phyloP scores from a whole-genome alignment of 2,113 vertebrate species.

The Nycticorax nycticorax region DNA sequence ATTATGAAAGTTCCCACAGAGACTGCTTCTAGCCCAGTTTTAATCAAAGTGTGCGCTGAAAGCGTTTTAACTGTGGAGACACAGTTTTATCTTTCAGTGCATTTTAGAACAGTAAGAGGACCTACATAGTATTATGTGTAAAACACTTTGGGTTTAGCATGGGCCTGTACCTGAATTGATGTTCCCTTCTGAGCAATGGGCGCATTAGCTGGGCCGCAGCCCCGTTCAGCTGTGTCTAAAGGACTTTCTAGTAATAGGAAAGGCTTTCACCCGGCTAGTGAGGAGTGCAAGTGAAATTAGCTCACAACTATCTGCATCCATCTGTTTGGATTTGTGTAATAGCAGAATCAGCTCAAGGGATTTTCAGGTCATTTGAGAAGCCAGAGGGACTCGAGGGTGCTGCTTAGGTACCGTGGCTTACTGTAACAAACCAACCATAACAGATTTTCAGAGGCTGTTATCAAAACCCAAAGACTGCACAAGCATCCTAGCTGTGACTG shows the following conservation, averaged over 20 bases:
- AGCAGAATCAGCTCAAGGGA: not conserved
- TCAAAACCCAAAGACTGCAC: not conserved
- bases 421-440: not conserved
- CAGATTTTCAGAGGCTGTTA: not conserved
- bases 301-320: not conserved
- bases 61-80: not conserved
- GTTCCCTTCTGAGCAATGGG: not conserved
- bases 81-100: not conserved
- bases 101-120: not conserved
- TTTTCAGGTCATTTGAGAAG: not conserved
- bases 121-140: not conserved
- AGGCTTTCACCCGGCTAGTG: not conserved
- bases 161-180: not conserved
- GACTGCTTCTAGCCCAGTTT: not conserved
- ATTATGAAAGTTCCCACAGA: not conserved
- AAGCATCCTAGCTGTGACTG: not conserved
- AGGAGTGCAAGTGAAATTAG: not conserved
- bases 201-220: not conserved
- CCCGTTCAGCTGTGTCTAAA: accelerated
- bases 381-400: not conserved
- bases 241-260: not conserved
- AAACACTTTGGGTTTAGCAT: not conserved
- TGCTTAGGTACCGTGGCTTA: not conserved
- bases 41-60: not conserved
- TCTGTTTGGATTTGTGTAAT: not conserved